phyloP scores from a whole-genome alignment of 2,113 vertebrate species.

The Pangasianodon hypophthalmus region DNA sequence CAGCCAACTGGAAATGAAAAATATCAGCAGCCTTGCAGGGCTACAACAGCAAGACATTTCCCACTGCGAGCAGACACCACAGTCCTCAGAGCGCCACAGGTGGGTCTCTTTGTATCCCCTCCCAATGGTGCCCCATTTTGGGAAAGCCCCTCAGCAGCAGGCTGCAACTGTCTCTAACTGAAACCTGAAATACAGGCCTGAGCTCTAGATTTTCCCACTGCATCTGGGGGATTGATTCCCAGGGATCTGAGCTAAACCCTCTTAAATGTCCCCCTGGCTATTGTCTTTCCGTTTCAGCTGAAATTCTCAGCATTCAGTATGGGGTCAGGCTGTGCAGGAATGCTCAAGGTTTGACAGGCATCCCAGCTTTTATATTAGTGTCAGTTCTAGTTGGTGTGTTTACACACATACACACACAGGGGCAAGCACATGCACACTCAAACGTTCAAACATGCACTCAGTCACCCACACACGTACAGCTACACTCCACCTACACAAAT shows the following conservation, averaged over 20 bases:
- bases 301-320: slow-evolving; percentile 73
- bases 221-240: slow-evolving; percentile 65
- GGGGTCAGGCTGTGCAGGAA: slow-evolving; percentile 69
- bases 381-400: slow-evolving; percentile 39
- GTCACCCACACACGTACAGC: slow-evolving; percentile 55
- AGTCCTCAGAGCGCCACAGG: slow-evolving; percentile 47
- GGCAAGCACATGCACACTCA: slow-evolving; percentile 59
- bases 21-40: slow-evolving; percentile 40
- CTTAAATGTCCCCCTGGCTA: slow-evolving; percentile 77
- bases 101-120: slow-evolving; percentile 57
- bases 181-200: slow-evolving; percentile 60
- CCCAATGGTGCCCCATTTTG: slow-evolving; percentile 55
- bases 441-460: slow-evolving; percentile 66
- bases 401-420: slow-evolving; percentile 55
- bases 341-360: slow-evolving; percentile 73
- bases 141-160: slow-evolving; percentile 58
- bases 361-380: slow-evolving; percentile 53
- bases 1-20: slow-evolving; percentile 54
- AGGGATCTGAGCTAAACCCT: slow-evolving; percentile 74
- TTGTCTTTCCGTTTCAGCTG: slow-evolving; percentile 76
- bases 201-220: slow-evolving; percentile 55
- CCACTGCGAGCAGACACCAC: slow-evolving; percentile 28
- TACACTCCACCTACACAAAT: slow-evolving; percentile 61
- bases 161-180: slow-evolving; percentile 52
- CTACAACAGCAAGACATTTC: slow-evolving; percentile 44